A percentile compares a stretch with the other conserved stretches of the same genome.
phyloP scores from a whole-genome alignment of 1,140 invertebrate species.

The Drosophila sp. region DNA sequence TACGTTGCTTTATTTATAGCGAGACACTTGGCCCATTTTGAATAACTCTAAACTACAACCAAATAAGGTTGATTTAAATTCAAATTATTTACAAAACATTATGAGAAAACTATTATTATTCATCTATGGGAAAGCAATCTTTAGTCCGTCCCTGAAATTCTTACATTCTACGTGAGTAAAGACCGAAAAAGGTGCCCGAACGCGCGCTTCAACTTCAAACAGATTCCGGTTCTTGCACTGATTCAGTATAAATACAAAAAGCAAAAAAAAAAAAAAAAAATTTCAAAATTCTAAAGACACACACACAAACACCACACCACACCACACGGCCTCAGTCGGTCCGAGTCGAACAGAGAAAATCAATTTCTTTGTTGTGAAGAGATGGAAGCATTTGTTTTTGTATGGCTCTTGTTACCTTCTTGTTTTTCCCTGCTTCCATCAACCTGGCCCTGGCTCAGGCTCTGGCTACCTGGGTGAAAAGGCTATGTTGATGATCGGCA shows the following conservation, averaged over 20 bases:
- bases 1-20: no score
- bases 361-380: slow-evolving; percentile 71
- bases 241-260: slow-evolving; percentile 61
- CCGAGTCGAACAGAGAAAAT: slow-evolving; percentile 68
- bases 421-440: slow-evolving; percentile 24
- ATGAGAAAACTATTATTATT: no score
- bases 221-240: slow-evolving; percentile 74
- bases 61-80: no score
- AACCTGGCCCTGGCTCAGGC: no score
- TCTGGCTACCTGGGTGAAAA: slow-evolving; percentile 51
- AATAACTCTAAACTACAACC: no score
- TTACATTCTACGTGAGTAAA: slow-evolving; percentile 18
- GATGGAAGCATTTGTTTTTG: slow-evolving; percentile 45
- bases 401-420: slow-evolving; percentile 53
- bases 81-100: background rate
- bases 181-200: slow-evolving; percentile 41
- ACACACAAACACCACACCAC: background rate
- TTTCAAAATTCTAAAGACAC: slow-evolving; percentile 1
- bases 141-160: background rate
- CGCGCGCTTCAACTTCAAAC: slow-evolving; percentile 70
- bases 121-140: no score
- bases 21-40: no score
- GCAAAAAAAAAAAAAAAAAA: slow-evolving; percentile 29
- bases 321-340: background rate
- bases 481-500: slow-evolving; percentile 6